Base-by-base conservation (phyloP, 2,888 invertebrate genomes). In the Ernsta delagoae region DNA sequence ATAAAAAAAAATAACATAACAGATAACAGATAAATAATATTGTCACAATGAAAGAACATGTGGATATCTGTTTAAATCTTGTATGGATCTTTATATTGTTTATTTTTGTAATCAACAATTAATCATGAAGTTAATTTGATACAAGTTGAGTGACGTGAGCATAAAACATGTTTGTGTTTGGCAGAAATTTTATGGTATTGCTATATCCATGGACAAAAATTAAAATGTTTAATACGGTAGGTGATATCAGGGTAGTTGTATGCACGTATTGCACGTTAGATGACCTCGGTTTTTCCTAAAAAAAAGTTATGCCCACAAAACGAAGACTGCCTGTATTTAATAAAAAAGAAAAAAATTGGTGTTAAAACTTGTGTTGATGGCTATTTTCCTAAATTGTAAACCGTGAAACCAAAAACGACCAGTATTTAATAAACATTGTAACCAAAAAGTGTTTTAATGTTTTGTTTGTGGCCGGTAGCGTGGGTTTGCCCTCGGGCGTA, bases 341-440 rank as follows among this genome's bases (percentile, higher is more conserved):
- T 48, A 31, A 41, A 11, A 57, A 36, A 12, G 6, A 12, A 57
- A 36, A 7, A 41, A 12, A 65, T 65, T 59, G 54, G 65, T 66
- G 61, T 61, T 65, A 57, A 70, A 59, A 71, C 69, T 69, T 72
- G 73, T 74, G 67, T 66, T 53, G 12, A 53, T 56, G 60, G 7
- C 54, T 56, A 54, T 54, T 54, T 59, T 65, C 48, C 34, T 53
- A 61, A 43, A 59, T 63, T 69, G 50, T 62, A 43, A 59, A 63
- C 31, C 5, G 34, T 69, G 31, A 69, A 77, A 90, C 90, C 90
- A 91, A 92, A 92, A 89, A 87, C 82, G 83, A 90, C 84, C 90
- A 91, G 91, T 91, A 91, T 92, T 91, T 86, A 85, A 83, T 85
- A 79, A 85, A 79, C 77, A 73, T 83, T 85, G 81, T 87, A 89